Conservation (phyloP, 1,140 invertebrate genomes). For the Dermatophagoides farinae region DNA sequence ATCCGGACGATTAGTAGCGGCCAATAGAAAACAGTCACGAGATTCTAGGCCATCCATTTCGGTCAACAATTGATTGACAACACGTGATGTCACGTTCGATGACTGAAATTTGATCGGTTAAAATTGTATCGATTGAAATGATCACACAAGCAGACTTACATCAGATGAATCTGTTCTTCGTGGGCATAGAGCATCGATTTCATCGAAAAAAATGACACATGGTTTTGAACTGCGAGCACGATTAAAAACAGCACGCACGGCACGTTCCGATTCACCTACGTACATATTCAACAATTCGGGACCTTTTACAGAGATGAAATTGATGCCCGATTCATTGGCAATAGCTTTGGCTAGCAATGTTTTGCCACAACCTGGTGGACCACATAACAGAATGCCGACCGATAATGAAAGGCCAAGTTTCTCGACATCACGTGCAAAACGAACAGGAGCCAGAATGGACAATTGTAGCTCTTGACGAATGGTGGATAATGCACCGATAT, state of each 20-base stretch:
- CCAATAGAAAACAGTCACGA: constrained; percentile 77
- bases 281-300: constrained; percentile 95
- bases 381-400: constrained; percentile 71
- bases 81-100: constrained; percentile 34
- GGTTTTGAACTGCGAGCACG: constrained; percentile 81
- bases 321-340: constrained; percentile 85
- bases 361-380: constrained; percentile 80
- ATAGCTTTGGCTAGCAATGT: constrained; percentile 79
- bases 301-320: constrained; percentile 92
- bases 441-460: constrained; percentile 48
- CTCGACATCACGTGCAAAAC: constrained; percentile 54
- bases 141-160: not conserved
- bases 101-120: constrained; percentile 21
- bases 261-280: constrained; percentile 93
- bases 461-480: constrained; percentile 56
- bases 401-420: constrained; percentile 51
- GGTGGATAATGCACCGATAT: constrained; percentile 74
- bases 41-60: constrained; percentile 95
- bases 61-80: constrained; percentile 90
- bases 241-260: constrained; percentile 80
- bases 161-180: constrained; percentile 41
- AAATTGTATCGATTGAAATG: not conserved
- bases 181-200: constrained; percentile 89
- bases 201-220: constrained; percentile 99
- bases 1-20: constrained; percentile 87